A percentile compares a stretch with the other conserved stretches of the same genome.
phyloP scores from a whole-genome alignment of 1,140 invertebrate species.

The Diploscapter pachys region DNA sequence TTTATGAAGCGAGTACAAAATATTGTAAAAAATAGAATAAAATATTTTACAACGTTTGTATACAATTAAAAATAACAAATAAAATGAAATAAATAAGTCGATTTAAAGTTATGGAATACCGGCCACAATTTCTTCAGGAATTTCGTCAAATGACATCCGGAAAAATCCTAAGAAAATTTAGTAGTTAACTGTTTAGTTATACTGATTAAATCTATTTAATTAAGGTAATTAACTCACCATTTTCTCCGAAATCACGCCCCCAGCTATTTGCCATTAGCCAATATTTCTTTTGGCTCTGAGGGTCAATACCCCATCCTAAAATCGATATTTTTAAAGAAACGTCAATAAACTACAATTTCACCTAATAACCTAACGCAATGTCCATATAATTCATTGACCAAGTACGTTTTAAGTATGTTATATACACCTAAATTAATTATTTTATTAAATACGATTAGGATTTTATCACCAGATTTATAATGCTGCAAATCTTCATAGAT shows the following conservation, averaged over 20 bases:
- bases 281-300: slow-evolving; percentile 35
- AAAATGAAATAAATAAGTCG: too few relatives aligned
- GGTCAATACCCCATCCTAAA: slow-evolving; percentile 9
- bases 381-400: slow-evolving; percentile 38
- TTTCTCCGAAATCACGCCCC: slow-evolving; percentile 45
- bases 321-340: too few relatives aligned
- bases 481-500: slow-evolving; percentile 50
- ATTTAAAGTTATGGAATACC: slow-evolving; percentile 6
- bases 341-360: slow-evolving; percentile 6
- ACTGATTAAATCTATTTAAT: background rate
- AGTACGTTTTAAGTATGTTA: slow-evolving; percentile 19
- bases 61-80: too few relatives aligned
- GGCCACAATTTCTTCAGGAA: slow-evolving; percentile 45
- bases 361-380: slow-evolving; percentile 49
- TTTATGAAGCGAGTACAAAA: too few relatives aligned
- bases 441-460: slow-evolving; percentile 27
- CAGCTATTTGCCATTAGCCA: slow-evolving; percentile 46
- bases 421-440: slow-evolving; percentile 37
- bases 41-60: too few relatives aligned
- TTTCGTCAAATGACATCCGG: slow-evolving; percentile 39
- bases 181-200: slow-evolving; percentile 24
- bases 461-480: slow-evolving; percentile 39
- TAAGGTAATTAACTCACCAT: slow-evolving; percentile 28
- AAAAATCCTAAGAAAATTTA: slow-evolving; percentile 42
- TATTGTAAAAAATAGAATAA: too few relatives aligned